These are phyloP conservation scores for Pachypsylla venusta DNA, from an alignment of 1,140 invertebrate species.

Conservation along the genomic window DNA sequence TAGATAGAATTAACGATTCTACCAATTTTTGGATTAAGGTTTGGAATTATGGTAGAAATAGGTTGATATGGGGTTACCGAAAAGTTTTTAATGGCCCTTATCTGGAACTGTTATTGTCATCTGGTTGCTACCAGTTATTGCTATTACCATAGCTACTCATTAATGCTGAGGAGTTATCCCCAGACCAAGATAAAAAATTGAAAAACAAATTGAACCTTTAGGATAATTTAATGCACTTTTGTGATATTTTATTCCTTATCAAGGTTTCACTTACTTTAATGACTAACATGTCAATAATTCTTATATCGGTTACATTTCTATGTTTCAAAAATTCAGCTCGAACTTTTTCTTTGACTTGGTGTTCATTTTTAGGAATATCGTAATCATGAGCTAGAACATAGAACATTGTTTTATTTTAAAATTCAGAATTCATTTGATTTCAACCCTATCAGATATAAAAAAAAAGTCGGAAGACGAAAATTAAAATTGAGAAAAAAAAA, in stretches of 20 bases:
- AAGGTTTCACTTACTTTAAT: conserved; percentile 62
- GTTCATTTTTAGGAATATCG: conserved; percentile 54
- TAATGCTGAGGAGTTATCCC: neutral
- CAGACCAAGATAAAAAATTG: neutral
- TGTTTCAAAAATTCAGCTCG: conserved; percentile 66
- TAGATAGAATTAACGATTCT: no score
- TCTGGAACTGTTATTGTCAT: neutral
- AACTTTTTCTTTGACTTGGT: conserved; percentile 53
- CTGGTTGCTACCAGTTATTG: neutral
- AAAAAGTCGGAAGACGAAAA: no score
- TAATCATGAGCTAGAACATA: conserved; percentile 59
- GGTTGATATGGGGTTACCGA: no score
- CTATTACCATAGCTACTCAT: neutral
- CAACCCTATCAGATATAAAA: no score
- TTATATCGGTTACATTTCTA: conserved; percentile 57
- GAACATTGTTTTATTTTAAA: no score
- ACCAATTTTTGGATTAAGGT: no score
- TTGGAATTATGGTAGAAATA: no score
- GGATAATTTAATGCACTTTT: neutral
- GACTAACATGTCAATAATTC: conserved; percentile 76
- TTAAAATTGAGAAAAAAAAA: no score
- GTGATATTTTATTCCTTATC: neutral
- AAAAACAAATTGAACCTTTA: neutral
- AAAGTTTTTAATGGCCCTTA: no score
- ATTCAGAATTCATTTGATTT: no score